Evolutionary conservation across 2,888 invertebrate genomes (phyloP).

Genomic region (Cheilosia soror): DNA sequence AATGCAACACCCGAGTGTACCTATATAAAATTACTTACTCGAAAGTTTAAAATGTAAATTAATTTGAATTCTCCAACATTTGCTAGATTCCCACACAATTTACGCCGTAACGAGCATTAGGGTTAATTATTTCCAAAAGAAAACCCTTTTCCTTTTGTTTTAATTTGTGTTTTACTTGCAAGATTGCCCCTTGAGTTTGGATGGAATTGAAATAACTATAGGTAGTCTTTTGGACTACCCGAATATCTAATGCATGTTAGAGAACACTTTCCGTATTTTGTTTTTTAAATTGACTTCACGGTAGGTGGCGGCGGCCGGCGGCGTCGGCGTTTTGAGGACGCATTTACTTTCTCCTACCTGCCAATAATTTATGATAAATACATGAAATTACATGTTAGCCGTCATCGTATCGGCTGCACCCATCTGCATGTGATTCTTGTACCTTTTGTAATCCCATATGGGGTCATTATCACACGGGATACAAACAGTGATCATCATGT

Average conservation of each 20-base stretch:
- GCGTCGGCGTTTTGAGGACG: slow-evolving; percentile 17
- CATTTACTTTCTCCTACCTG: slow-evolving; percentile 65
- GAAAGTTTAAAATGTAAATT: slow-evolving; percentile 65
- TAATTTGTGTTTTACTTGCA: slow-evolving; percentile 34
- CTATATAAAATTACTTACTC: not conserved
- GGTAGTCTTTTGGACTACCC: not conserved
- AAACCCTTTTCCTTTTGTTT: slow-evolving; percentile 67
- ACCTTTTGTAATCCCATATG: slow-evolving; percentile 61
- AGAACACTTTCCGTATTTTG: slow-evolving; percentile 22
- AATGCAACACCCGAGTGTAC: slow-evolving; percentile 1
- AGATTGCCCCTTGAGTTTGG: slow-evolving; percentile 23
- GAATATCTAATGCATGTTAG: slow-evolving; percentile 15
- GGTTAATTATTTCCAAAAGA: slow-evolving; percentile 67
- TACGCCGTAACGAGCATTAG: slow-evolving; percentile 65
- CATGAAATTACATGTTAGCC: slow-evolving; percentile 63
- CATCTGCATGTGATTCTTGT: slow-evolving; percentile 56
- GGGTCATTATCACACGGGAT: slow-evolving; percentile 59
- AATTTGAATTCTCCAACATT: slow-evolving; percentile 45
- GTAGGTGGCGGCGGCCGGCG: slow-evolving; percentile 64
- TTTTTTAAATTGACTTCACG: slow-evolving; percentile 46
- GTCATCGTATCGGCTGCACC: slow-evolving; percentile 52
- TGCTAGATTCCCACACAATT: slow-evolving; percentile 72
- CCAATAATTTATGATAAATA: slow-evolving; percentile 73
- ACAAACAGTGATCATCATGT: slow-evolving; percentile 66
- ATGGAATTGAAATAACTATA: not conserved